These are phyloP conservation scores for Stegodyphus dumicola DNA, from an alignment of 1,140 invertebrate species.

Conservation along the genomic window DNA sequence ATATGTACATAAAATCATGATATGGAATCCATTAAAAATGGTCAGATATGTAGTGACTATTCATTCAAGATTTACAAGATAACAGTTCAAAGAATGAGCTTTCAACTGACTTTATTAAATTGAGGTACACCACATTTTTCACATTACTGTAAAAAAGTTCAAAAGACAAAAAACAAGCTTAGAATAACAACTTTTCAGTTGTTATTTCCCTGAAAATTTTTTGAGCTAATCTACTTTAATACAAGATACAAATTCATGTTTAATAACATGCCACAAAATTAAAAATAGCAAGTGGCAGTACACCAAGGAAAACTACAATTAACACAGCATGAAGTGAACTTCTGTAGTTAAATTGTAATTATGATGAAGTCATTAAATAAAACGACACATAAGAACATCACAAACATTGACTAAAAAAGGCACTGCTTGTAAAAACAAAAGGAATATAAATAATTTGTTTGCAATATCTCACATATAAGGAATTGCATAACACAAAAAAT, in stretches of 20 bases:
- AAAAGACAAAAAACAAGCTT: slow-evolving; percentile 32
- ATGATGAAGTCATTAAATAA: slow-evolving; percentile 12
- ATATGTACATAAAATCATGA: not conserved
- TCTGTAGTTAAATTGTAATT: no score
- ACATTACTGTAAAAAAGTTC: slow-evolving; percentile 37
- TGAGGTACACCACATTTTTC: slow-evolving; percentile 36
- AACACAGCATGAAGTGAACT: not conserved
- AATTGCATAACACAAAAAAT: not conserved
- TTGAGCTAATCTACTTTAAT: slow-evolving; percentile 57
- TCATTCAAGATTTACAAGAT: no score
- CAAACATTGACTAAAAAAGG: not conserved
- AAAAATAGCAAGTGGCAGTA: slow-evolving; percentile 31
- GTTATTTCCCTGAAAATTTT: slow-evolving; percentile 44
- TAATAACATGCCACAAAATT: slow-evolving; percentile 27
- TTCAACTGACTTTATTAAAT: slow-evolving; percentile 32
- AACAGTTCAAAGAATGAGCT: no score
- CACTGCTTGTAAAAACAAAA: not conserved
- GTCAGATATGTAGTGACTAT: not conserved
- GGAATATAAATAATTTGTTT: slow-evolving; percentile 3
- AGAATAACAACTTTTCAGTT: slow-evolving; percentile 13
- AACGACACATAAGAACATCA: not conserved
- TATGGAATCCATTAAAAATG: not conserved
- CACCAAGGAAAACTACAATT: slow-evolving; percentile 31
- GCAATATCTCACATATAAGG: not conserved
- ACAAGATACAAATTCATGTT: slow-evolving; percentile 25